Percentiles rank a stretch among this genome's conserved stretches.
Evolutionary conservation across 2,888 invertebrate genomes (phyloP).

Genomic region (Cetonia aurata): DNA sequence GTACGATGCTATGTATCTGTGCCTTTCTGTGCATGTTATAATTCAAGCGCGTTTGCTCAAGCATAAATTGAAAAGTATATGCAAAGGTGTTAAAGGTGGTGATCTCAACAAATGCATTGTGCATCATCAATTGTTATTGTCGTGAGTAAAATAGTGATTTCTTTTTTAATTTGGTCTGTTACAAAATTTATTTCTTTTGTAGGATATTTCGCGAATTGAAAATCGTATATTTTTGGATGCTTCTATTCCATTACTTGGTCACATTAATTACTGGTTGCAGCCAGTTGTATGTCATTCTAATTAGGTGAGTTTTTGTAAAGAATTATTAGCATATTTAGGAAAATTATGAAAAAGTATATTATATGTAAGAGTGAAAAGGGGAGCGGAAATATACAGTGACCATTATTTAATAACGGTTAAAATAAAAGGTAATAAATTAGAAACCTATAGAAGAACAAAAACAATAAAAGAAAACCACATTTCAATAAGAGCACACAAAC

Average conservation of each 20-base stretch:
- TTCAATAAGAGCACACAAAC: no score
- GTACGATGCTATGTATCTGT: slow-evolving; percentile 20
- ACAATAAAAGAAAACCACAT: no score
- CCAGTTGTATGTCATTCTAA: slow-evolving; percentile 1
- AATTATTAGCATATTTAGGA: no score
- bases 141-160: slow-evolving; percentile 17
- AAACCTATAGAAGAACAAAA: no score
- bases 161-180: neutral
- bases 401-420: no score
- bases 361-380: no score
- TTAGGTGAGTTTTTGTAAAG: slow-evolving; percentile 1
- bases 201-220: slow-evolving; percentile 29
- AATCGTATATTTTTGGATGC: slow-evolving; percentile 25
- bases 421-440: no score
- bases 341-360: no score
- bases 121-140: slow-evolving; percentile 42
- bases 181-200: slow-evolving; percentile 6
- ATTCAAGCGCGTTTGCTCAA: slow-evolving; percentile 24
- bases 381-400: no score
- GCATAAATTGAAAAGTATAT: slow-evolving; percentile 10
- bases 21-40: slow-evolving; percentile 4
- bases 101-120: slow-evolving; percentile 25
- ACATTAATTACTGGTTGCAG: slow-evolving; percentile 23
- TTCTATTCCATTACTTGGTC: slow-evolving; percentile 24
- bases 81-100: neutral